Base-by-base conservation (phyloP, 2,888 invertebrate species). In the Holacanthella duospinosa region DNA sequence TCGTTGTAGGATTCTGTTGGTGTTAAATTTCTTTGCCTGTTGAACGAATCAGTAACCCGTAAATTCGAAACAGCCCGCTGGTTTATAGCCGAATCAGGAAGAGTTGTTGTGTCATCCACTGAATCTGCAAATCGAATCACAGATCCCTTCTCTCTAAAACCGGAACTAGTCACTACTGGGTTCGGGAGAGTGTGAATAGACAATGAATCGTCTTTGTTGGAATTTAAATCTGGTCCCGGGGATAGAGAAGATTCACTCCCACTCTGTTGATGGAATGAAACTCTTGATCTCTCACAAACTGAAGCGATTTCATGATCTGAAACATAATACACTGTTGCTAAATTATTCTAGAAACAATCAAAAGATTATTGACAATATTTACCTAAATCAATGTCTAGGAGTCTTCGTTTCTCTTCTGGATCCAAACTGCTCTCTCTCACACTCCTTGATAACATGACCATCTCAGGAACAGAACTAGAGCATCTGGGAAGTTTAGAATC, bases 391-490 rank as follows among this genome's bases (percentile, higher is more conserved):
- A 9, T 21, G 4, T 48, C 19, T 16, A 48, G 48, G 21, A 48
- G 48, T 6, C 55, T 6, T 55, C 27, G 55, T 26, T 28, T 25
- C 44, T 59, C 59, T 29, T 58, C 43, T 6, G 58, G 24, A 6
- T 55, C 81, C 89, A 89, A 68, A 85, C 87, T 76, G 87, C 87
- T 24, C 79, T 80, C 3, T 82, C 79, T 79, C 63, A 58, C 59
- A 24, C 65, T 65, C 1, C 62, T 61, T 21, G 64, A 60, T 1
- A 71, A 36, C 62, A 67, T 67, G 1, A 71, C 69, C 64, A 72
- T 69, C 61, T 70, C 72, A 0, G 72, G 72, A 21, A 71, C 72
- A 1, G 72, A 72, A 1, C 70, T 55, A 3, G 70, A 69, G 48
- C 67, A 71, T 26, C 71, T n/a, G 24, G 69, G 68, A 1, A 71